Evolutionary conservation across 2,113 vertebrate genomes (phyloP).

Genomic region (Macquaria ambigua): DNA sequence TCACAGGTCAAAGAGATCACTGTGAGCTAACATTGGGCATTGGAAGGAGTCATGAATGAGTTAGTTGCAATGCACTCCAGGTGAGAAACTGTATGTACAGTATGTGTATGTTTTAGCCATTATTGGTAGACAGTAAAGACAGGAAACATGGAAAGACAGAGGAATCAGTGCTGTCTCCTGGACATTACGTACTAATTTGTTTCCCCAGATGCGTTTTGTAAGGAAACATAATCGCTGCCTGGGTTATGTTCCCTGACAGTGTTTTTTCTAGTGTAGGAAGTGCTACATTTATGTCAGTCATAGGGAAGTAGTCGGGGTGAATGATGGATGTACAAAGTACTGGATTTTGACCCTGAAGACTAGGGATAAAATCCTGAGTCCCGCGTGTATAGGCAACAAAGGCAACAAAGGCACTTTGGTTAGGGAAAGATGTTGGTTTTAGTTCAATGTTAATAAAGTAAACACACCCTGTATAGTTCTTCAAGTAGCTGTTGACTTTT

Average conservation of each 20-base stretch:
- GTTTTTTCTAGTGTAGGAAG: too few relatives aligned
- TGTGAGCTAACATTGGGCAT: background rate
- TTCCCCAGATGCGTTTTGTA: too few relatives aligned
- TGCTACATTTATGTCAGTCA: background rate
- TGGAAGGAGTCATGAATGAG: too few relatives aligned
- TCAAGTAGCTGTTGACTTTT: background rate
- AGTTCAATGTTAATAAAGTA: background rate
- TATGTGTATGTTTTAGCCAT: background rate
- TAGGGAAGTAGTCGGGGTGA: background rate
- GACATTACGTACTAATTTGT: background rate
- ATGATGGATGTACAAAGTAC: too few relatives aligned
- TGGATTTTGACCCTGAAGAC: background rate
- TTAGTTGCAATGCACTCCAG: background rate
- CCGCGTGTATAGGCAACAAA: background rate
- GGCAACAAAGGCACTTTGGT: too few relatives aligned
- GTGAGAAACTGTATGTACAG: background rate
- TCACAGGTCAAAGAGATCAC: background rate
- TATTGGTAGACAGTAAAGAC: background rate
- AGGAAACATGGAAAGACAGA: background rate
- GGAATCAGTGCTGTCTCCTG: background rate
- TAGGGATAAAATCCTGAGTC: background rate
- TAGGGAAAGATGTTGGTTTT: background rate
- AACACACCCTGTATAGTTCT: background rate
- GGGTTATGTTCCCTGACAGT: background rate
- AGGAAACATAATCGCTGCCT: background rate